Conservation (phyloP, 2,113 vertebrate genomes). For the Mormoops blainvillei region DNA sequence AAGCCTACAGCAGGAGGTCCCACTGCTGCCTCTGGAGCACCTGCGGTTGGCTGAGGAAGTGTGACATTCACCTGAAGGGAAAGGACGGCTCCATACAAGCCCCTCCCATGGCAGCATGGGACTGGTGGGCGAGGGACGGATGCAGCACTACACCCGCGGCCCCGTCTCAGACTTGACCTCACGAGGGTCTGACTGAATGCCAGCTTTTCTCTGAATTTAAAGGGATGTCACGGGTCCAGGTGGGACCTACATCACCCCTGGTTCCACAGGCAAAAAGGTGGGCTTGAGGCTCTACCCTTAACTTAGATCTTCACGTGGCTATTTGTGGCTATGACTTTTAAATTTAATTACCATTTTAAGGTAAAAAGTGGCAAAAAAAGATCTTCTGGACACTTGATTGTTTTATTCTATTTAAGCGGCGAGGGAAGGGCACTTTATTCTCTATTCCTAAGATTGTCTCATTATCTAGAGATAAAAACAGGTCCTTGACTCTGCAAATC, state of each 20-base stretch:
- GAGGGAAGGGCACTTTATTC: neutral
- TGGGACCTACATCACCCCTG: fast-evolving
- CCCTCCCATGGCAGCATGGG: fast-evolving
- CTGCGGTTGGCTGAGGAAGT: fast-evolving
- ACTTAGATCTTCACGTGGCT: too few relatives aligned
- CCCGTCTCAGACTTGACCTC: neutral
- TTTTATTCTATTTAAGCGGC: neutral
- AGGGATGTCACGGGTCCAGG: neutral
- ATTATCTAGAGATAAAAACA: neutral
- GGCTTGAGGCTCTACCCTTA: too few relatives aligned
- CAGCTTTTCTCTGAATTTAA: neutral
- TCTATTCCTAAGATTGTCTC: neutral
- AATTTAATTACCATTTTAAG: neutral
- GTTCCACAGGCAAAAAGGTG: neutral
- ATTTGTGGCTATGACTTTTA: neutral
- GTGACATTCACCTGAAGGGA: too few relatives aligned
- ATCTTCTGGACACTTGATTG: neutral
- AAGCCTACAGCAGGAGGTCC: fast-evolving
- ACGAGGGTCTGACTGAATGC: fast-evolving
- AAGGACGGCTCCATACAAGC: fast-evolving
- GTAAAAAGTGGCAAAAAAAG: neutral
- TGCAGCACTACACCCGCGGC: fast-evolving
- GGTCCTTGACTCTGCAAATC: too few relatives aligned
- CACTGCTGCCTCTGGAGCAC: neutral
- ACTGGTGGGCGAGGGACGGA: neutral